These are phyloP conservation scores for Callipepla californica DNA, from an alignment of 2,113 vertebrate species.

Conservation along the genomic window DNA sequence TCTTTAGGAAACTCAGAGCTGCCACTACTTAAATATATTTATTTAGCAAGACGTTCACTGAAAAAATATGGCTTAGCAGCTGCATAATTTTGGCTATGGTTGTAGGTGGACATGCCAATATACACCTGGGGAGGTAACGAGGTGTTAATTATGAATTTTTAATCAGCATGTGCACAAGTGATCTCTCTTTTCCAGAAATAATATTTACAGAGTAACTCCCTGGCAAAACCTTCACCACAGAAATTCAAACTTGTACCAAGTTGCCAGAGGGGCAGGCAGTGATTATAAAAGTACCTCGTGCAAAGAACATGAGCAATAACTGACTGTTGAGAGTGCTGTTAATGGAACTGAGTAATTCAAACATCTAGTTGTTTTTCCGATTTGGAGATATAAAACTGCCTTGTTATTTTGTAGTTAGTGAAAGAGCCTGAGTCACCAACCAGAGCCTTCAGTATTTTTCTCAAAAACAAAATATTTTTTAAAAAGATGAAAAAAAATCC, in stretches of 20 bases:
- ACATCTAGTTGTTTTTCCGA: conserved; percentile 6
- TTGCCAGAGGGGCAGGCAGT: neutral
- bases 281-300: neutral
- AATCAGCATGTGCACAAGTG: neutral
- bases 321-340: neutral
- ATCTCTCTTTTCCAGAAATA: conserved; percentile 30
- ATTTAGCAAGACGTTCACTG: neutral
- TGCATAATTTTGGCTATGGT: neutral
- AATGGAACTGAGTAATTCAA: conserved; percentile 16
- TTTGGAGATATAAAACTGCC: neutral
- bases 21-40: neutral
- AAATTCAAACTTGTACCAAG: conserved; percentile 22
- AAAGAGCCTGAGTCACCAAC: neutral
- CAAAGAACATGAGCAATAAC: neutral
- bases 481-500: neutral
- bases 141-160: conserved; percentile 47
- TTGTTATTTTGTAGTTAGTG: conserved; percentile 11
- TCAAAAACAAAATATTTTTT: neutral
- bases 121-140: conserved; percentile 12
- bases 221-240: conserved; percentile 20
- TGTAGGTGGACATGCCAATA: neutral
- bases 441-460: neutral
- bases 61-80: neutral
- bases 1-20: neutral
- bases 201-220: conserved; percentile 48